A percentile compares a stretch with the other conserved stretches of the same genome.
These are phyloP conservation scores for Lutjanus argentimaculatus DNA, from an alignment of 2,797 vertebrate species.

Conservation along the genomic window DNA sequence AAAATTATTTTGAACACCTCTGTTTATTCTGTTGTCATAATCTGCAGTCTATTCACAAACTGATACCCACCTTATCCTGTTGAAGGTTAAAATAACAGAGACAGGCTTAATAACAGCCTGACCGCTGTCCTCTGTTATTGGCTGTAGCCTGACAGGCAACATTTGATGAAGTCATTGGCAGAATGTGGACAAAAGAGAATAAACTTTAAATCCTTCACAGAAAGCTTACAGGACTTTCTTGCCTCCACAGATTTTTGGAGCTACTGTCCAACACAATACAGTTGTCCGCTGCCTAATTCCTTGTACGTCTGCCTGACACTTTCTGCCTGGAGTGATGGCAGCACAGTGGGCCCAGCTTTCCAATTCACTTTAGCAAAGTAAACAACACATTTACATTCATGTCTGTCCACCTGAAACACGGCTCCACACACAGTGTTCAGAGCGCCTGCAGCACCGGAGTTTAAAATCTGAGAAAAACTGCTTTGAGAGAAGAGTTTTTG, in stretches of 20 bases:
- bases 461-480: neutral
- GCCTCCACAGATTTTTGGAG: neutral
- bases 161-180: neutral
- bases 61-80: no score
- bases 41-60: neutral
- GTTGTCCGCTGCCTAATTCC: conserved; percentile 5
- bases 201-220: conserved; percentile 1
- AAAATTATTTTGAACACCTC: neutral
- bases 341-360: conserved; percentile 1
- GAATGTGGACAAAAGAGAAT: neutral
- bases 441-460: neutral
- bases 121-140: neutral
- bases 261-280: conserved; percentile 5
- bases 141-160: neutral
- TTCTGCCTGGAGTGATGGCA: conserved; percentile 40
- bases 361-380: conserved; percentile 25
- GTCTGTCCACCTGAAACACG: conserved; percentile 1
- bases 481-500: neutral
- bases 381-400: conserved; percentile 24
- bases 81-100: neutral
- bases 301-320: conserved; percentile 20
- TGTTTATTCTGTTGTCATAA: neutral
- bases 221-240: conserved; percentile 4
- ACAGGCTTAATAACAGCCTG: neutral
- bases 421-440: neutral